Base-by-base conservation (phyloP, 2,888 invertebrate species). In the Tyria jacobaeae region DNA sequence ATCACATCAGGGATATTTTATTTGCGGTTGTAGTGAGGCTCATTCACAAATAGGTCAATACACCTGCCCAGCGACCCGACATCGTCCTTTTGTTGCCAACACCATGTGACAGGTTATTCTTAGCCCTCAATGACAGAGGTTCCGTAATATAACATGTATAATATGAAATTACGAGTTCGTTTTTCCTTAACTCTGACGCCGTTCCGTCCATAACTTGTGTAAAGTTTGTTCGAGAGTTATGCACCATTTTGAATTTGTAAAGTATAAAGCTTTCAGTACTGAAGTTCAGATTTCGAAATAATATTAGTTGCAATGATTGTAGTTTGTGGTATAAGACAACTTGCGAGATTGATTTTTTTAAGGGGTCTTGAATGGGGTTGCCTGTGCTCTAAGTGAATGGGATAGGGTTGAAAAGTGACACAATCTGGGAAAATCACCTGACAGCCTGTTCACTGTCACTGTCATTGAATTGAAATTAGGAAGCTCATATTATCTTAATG, bases 31-130 rank as follows among this genome's bases (percentile, higher is more conserved):
- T 27, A 34, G 34, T 35, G 35, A 47, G 5, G 6, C n/a, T 48
- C 21, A 56, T 56, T 35, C 3, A 15, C 44, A 56, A 56, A 47
- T 56, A 56, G 48, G 56, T 25, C 56, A 56, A 24, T 35, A 21
- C 15, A 48, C 48, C 24, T 48, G 56, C 35, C n/a, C 56, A 56
- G 24, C 35, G 56, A 56, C 35, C 47, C 34, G 24, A 9, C 47
- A 5, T 17, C 24, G 21, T 35, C 56, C 47, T 35, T 35, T 56
- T 47, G 56, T 47, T 25, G 34, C 24, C 55, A 48, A 14, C 48
- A 34, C n/a, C 34, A 21, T 47, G 47, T 34, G 9, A 24, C 55
- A 24, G 15, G 10, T 15, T 56, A 56, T 56, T 48, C 47, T 44
- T 47, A 56, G 35, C 44, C 3, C 55, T 44, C 44, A 41, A 54